Evolutionary conservation across 2,113 vertebrate genomes (phyloP), one percentile per base, ranked within the genome.

Genomic region (Fulica atra): DNA sequence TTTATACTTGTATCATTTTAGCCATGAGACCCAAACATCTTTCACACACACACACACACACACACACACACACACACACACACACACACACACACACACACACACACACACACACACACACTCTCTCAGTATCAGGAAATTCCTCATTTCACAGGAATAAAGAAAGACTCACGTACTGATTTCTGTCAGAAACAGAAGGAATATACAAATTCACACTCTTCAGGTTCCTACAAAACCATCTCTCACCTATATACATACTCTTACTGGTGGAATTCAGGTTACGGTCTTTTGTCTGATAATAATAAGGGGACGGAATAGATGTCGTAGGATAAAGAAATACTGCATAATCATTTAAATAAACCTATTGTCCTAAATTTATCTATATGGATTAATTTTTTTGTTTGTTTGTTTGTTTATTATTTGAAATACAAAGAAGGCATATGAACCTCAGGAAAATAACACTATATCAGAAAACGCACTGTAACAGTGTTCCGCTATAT

Each of bases 391-490:
- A 14, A 16, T 25, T 21, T 6, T 36, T n/a, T n/a, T n/a, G n/a
- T n/a, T 78, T 86, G 5, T 74, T 77, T 95, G 44, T 46, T 46
- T 46, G 44, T 59, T 81, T 86, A 56, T 97, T 95, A 97, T 96
- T 29, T 97, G 92, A 97, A 97, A 97, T 97, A 97, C 95, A 97
- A 98, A 97, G 96, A 96, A 97, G 97, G 96, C 89, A 95, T 97
- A 87, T 86, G 71, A 95, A 95, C 93, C 94, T 93, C 91, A 97
- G 97, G 95, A 96, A 97, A 98, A 97, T 95, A 98, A 97, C 96
- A 97, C 96, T 98, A 74, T 95, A 93, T 98, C 83, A 97, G 97
- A 97, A 97, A 98, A 98, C 73, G 92, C 96, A 97, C 96, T 91
- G 93, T 94, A 96, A 94, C 84, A 95, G 94, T 96, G 95, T 97